Evolutionary conservation across 1,140 invertebrate species (phyloP).

Genomic region (Batillaria attramentaria): DNA sequence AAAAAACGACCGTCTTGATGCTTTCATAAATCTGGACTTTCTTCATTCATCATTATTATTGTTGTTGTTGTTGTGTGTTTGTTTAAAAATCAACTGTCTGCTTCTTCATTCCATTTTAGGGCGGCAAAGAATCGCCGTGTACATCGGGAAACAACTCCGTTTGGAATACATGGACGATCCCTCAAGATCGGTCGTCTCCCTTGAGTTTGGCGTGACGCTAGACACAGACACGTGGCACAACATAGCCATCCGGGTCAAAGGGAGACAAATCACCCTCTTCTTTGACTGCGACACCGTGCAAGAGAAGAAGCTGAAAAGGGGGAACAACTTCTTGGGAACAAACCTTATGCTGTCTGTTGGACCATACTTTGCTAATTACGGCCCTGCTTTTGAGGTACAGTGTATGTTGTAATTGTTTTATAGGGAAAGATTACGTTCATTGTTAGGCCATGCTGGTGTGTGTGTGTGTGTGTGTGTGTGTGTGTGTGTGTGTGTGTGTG

Average conservation of each 20-base stretch:
- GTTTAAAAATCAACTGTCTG: no score
- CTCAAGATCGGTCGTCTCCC: slow-evolving; percentile 20
- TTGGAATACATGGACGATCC: slow-evolving; percentile 28
- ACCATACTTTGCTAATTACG: slow-evolving; percentile 58
- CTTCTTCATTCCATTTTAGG: no score
- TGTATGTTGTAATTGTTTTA: not conserved
- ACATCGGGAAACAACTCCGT: slow-evolving; percentile 38
- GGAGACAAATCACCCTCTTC: slow-evolving; percentile 49
- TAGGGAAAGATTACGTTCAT: not conserved
- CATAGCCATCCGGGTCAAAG: slow-evolving; percentile 53
- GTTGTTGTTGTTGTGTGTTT: not conserved
- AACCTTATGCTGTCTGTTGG: slow-evolving; percentile 60
- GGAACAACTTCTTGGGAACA: slow-evolving; percentile 44
- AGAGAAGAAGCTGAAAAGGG: slow-evolving; percentile 42
- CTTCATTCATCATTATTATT: not conserved
- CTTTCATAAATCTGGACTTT: not conserved
- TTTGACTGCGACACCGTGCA: slow-evolving; percentile 59
- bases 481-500: not conserved
- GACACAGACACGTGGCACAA: slow-evolving; percentile 58
- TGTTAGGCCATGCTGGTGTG: no score
- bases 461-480: not conserved
- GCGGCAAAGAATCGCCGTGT: slow-evolving; percentile 54
- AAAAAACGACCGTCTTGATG: not conserved
- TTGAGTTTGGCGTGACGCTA: slow-evolving; percentile 51
- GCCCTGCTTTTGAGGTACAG: slow-evolving; percentile 53